Conservation (phyloP, 2,797 vertebrate genomes). For the Taeniopygia guttata region DNA sequence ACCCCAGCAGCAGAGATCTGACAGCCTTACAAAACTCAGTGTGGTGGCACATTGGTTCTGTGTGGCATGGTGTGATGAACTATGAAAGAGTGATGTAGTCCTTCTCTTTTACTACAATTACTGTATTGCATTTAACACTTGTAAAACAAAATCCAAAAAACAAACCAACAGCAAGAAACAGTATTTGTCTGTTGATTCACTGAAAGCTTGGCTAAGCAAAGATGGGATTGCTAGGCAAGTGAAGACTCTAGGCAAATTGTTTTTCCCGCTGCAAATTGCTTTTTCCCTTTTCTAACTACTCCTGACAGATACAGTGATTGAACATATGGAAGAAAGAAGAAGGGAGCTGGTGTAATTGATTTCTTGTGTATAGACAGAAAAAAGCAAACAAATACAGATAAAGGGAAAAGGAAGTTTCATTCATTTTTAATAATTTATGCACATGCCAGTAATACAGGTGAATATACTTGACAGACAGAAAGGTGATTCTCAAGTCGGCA, state of each 20-base stretch:
- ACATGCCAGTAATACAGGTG: background rate
- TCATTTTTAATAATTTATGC: background rate
- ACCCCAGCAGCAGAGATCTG: background rate
- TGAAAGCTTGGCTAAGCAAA: background rate
- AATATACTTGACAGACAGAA: background rate
- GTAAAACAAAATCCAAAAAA: background rate
- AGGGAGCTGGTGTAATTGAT: background rate
- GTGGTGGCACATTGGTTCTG: background rate
- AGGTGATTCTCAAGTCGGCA: background rate
- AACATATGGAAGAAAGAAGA: background rate
- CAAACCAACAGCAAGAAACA: rapidly evolving
- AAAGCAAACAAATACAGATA: background rate
- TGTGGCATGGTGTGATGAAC: background rate
- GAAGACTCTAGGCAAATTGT: background rate
- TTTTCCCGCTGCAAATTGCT: background rate
- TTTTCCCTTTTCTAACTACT: background rate
- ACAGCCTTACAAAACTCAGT: rapidly evolving
- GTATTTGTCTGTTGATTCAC: background rate
- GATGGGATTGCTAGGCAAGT: rapidly evolving
- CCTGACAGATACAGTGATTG: background rate
- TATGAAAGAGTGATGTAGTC: rapidly evolving
- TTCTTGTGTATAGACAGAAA: background rate
- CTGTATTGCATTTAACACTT: background rate
- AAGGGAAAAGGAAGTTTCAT: background rate
- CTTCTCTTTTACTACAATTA: background rate